phyloP scores from a whole-genome alignment of 92 coral and sea anemone genomes.

The Porites evermanni region DNA sequence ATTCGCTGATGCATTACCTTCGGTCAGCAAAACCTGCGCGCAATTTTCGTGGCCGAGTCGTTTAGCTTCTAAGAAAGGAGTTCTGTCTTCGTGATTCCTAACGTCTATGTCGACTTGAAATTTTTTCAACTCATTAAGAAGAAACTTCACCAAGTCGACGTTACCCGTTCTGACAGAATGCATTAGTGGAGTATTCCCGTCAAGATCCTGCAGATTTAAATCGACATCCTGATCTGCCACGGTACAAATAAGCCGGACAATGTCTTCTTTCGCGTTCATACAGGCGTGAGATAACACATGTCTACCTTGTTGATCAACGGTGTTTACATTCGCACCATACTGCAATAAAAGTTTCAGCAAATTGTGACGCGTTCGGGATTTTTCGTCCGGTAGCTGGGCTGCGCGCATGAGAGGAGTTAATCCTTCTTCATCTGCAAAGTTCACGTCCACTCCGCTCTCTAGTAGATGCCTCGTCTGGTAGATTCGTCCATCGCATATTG shows the following conservation, averaged over 20 bases:
- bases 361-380: slow-evolving; percentile 80
- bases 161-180: slow-evolving; percentile 86
- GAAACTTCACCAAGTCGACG: slow-evolving; percentile 67
- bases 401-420: slow-evolving; percentile 90
- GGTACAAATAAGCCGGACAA: slow-evolving; percentile 78
- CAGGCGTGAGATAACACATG: slow-evolving; percentile 88
- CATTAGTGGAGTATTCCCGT: slow-evolving; percentile 91
- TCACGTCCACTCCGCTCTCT: slow-evolving; percentile 65
- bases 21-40: slow-evolving; percentile 69
- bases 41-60: slow-evolving; percentile 78
- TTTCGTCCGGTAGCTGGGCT: slow-evolving; percentile 76
- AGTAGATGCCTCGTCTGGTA: slow-evolving; percentile 88
- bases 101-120: slow-evolving; percentile 86
- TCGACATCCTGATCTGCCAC: slow-evolving; percentile 81
- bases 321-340: slow-evolving; percentile 90
- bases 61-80: slow-evolving; percentile 96
- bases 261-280: slow-evolving; percentile 70
- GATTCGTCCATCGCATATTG: slow-evolving; percentile 80
- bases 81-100: slow-evolving; percentile 85
- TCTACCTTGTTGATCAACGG: slow-evolving; percentile 78
- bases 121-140: slow-evolving; percentile 79
- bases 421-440: slow-evolving; percentile 85
- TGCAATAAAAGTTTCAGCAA: slow-evolving; percentile 82
- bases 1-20: slow-evolving; percentile 81
- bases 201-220: slow-evolving; percentile 73